Evolutionary conservation across 2,888 invertebrate species (phyloP).

Genomic region (Adelognathus sp.): DNA sequence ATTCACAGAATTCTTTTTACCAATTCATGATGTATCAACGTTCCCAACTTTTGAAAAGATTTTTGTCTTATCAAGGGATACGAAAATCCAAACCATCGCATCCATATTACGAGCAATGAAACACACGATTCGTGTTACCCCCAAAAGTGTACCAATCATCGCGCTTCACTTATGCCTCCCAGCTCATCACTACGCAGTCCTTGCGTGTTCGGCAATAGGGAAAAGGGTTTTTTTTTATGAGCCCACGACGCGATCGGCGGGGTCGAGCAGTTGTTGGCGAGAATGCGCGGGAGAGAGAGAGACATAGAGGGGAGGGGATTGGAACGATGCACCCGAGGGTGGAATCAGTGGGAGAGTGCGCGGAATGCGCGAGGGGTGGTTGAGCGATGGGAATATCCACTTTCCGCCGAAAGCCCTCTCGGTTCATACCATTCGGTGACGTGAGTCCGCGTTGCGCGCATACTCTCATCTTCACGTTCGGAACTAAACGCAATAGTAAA

Average conservation of each 20-base stretch:
- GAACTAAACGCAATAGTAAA: background rate
- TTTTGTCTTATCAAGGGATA: too few species aligned
- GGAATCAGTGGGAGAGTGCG: constrained; percentile 35
- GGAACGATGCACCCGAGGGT: constrained; percentile 21
- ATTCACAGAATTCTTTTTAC: too few species aligned
- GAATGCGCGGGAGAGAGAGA: constrained; percentile 21
- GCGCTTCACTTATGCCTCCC: too few species aligned
- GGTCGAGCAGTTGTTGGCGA: background rate
- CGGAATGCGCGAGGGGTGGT: constrained; percentile 48
- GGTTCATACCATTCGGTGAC: constrained; percentile 48
- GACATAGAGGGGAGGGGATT: background rate
- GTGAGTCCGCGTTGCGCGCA: constrained; percentile 43
- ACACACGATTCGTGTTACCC: too few species aligned
- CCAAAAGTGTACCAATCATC: too few species aligned
- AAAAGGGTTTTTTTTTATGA: constrained; percentile 11
- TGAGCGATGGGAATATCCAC: constrained; percentile 43
- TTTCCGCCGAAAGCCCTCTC: constrained; percentile 13
- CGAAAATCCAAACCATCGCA: too few species aligned
- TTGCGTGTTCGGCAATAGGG: background rate
- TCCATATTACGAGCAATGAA: too few species aligned
- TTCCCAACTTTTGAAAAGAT: too few species aligned
- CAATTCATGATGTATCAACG: too few species aligned
- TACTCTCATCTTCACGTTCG: background rate
- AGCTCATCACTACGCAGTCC: too few species aligned
- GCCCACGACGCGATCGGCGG: background rate